Base-by-base conservation (phyloP, 1,140 invertebrate species). In the Stegodyphus dumicola region DNA sequence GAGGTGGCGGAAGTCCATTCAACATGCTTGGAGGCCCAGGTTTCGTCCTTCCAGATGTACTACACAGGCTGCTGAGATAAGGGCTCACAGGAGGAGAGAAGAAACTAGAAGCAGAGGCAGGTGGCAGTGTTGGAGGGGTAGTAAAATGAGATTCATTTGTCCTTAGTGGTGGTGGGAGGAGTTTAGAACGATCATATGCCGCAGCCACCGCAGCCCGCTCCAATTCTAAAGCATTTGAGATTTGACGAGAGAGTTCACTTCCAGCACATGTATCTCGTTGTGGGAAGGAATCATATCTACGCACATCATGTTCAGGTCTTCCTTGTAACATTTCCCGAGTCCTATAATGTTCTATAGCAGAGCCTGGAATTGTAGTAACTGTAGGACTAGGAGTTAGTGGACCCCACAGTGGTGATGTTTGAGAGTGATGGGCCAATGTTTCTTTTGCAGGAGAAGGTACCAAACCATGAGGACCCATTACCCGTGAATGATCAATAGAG, bases 1-100 rank as follows among this genome's bases (percentile, higher is more conserved):
- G 71, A 52, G 85, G 85, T 33, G 85, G 85, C 13, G 85, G 85
- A 6, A 86, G 70, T n/a, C 85, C 85, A 53, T 86, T 86, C 67
- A 85, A 60, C 76, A 85, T 64, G 52, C 70, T 15, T 17, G 84
- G 84, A 49, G 76, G 56, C 33, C 64, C 64, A n/a, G 77, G 15
- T 18, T 80, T 80, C 7, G 85, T 51, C 17, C 77, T 71, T 5
- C 71, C 65, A 11, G 77, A 67, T 9, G 77, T 67, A 13, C 13
- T 48, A 33, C 76, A 79, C 15, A 79, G 33, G 15, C 66, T 66
- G 7, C 53, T 69, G 11, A 86, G 85, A 64, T 73, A 86, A 10
- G 85, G 85, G 33, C 60, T 67, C 9, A 80, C 77, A 6, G 85
- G 77, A 48, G 77, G 85, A 1, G 85, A 86, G 56, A 80, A 80